phyloP scores from a whole-genome alignment of 2,113 vertebrate species.

The Phyllopteryx taeniolatus region DNA sequence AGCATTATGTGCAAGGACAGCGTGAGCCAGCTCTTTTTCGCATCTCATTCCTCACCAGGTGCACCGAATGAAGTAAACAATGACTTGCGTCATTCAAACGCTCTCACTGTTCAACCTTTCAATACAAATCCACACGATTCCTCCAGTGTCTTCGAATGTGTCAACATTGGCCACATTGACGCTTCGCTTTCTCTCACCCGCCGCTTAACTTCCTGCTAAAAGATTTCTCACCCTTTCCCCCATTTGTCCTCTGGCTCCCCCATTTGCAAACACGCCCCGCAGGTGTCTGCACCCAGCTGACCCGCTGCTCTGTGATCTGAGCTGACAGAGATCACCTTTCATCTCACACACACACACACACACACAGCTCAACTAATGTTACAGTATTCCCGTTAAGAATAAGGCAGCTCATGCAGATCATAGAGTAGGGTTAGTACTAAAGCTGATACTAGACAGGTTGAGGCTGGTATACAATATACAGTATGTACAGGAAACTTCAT shows the following conservation, averaged over 20 bases:
- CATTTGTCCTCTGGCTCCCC: conserved; percentile 20
- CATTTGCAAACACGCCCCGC: conserved; percentile 19
- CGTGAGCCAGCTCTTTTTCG: too few relatives aligned
- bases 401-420: conserved; percentile 26
- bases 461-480: background rate
- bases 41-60: too few relatives aligned
- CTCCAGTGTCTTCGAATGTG: background rate
- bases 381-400: conserved; percentile 34
- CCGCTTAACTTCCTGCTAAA: background rate
- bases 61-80: too few relatives aligned
- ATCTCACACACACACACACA: conserved; percentile 27
- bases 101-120: background rate
- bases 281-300: conserved; percentile 49
- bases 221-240: conserved; percentile 24
- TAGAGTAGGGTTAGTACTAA: conserved; percentile 39
- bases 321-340: conserved; percentile 71
- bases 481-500: background rate
- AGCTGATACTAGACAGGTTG: conserved; percentile 32
- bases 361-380: conserved; percentile 49
- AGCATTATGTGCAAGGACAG: too few relatives aligned
- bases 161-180: background rate
- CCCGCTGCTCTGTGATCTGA: conserved; percentile 45
- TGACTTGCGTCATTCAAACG: too few relatives aligned
- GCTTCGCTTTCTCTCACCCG: conserved; percentile 3
- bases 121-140: too few relatives aligned